phyloP scores from a whole-genome alignment of 2,797 vertebrate genomes.

The Coregonus ussuriensis region DNA sequence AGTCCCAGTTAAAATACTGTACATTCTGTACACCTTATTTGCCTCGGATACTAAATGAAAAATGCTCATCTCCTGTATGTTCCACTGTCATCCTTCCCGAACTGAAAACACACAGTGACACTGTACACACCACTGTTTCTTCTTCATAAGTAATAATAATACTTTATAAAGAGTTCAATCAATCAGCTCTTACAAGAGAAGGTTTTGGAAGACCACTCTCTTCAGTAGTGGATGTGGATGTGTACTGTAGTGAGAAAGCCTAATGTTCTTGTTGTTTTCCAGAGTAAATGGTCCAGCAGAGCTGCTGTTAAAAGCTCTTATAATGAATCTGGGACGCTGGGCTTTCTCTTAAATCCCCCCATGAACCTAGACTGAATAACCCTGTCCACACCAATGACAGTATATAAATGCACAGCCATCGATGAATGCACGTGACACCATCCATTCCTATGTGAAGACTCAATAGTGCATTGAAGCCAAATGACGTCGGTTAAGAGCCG shows the following conservation, averaged over 20 bases:
- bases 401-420: too few relatives aligned
- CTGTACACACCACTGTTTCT: neutral
- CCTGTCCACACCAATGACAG: slow-evolving; percentile 14
- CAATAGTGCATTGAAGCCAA: too few relatives aligned
- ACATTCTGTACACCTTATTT: neutral
- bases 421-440: too few relatives aligned
- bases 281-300: slow-evolving; percentile 47
- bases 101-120: too few relatives aligned
- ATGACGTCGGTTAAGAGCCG: too few relatives aligned
- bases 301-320: slow-evolving; percentile 51
- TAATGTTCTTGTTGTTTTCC: slow-evolving; percentile 22
- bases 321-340: slow-evolving; percentile 57
- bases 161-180: slow-evolving; percentile 4
- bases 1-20: neutral
- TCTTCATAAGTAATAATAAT: neutral
- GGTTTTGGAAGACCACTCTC: neutral
- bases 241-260: slow-evolving; percentile 18
- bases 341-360: slow-evolving; percentile 53
- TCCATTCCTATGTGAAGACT: too few relatives aligned
- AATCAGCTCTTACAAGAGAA: neutral
- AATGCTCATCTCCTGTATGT: too few relatives aligned
- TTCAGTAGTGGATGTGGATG: slow-evolving; percentile 8
- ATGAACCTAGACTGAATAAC: slow-evolving; percentile 37
- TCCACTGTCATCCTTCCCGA: too few relatives aligned
- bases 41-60: neutral